Base-by-base conservation (phyloP, 2,797 vertebrate genomes). In the Erethizon dorsatum region DNA sequence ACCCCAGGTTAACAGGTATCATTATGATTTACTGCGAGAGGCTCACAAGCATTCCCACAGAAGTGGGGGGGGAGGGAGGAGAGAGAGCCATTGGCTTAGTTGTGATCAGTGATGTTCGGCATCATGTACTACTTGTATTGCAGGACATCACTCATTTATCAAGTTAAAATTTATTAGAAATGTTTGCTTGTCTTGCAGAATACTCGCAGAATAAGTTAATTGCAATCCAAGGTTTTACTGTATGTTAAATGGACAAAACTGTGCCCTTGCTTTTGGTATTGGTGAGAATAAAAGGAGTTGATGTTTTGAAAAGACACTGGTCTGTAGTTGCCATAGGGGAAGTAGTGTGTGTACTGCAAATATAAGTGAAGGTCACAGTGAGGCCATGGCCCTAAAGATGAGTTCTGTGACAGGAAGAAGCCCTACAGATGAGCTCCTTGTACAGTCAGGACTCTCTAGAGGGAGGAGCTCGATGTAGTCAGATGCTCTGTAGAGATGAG, bases 281-380 rank as follows among this genome's bases (percentile, higher is more conserved):
- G 59, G 69, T 88, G 54, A 93, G 22, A 88, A 31, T 71, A 67
- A 45, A 87, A 47, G 54, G 47, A 67, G n/a, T 57, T 47, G 71
- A 9, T 47, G 33, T 18, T 85, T 71, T 79, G 75, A 45, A 41
- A 47, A 80, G 15, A 41, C 54, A 20, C 33, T 41, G 41, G 5
- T 61, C 22, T 88, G 45, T 33, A 45, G 12, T 56, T 41, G 31
- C 41, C n/a, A 4, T 13, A 2, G 24, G 87, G n/a, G 41, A 52
- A 9, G 33, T 67, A 18, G 31, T 50, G 41, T 37, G 37, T 37
- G 45, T 54, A 54, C 4, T 54, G 63, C 33, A 73, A 37, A 33
- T 12, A 4, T 15, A 5, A 33, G 75, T 15, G 15, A 15, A 52
- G 75, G 28, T 52, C 47, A 78, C 15, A 33, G 47, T 18, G 26